Evolutionary conservation across 2,113 vertebrate species (phyloP), one percentile per base, ranked within the genome.

Genomic region (Prionailurus bengalensis): DNA sequence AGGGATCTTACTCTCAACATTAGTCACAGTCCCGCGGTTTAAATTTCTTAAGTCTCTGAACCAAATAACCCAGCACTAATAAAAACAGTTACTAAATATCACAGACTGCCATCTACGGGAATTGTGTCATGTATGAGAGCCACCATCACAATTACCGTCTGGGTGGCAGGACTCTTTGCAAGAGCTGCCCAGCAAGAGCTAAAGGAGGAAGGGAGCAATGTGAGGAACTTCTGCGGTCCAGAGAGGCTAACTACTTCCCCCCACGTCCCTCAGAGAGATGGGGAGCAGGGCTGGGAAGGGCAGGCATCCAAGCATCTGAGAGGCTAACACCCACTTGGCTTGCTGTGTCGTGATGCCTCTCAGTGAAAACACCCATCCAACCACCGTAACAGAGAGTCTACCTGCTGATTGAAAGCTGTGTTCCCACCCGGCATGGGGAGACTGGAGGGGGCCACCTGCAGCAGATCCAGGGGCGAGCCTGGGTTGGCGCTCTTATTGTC

Each of bases 381-480:
- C 11, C 85, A 55, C 23, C 2, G 9, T 33, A 16, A 74, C 53
- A 0, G 7, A n/a, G 85, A 55, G 9, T 7, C 80, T 97, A 99
- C 99, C 99, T 99, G 99, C 96, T 99, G 99, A 91, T 99, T 99
- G 98, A 99, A 99, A 1, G 97, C 92, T 0, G 98, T 98, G 97
- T 98, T 99, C 95, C 99, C 99, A 3, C 98, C 99, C 0, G 99
- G 99, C 99, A 99, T 99, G 86, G 99, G 99, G 61, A 99, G 98
- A 93, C 98, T 98, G 80, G 99, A 99, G 17, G 99, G 99, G 36
- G 99, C 98, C 86, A 99, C 97, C 66, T 98, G 99, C 95, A 99
- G 98, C 97, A 99, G 98, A 91, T 99, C 99, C 98, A 99, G 98
- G 66, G 99, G 99, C 2, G 99, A 99, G 91, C 99, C 99, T 39